These are phyloP conservation scores for Steromphala cineraria DNA, from an alignment of 2,888 invertebrate species.

Conservation along the genomic window DNA sequence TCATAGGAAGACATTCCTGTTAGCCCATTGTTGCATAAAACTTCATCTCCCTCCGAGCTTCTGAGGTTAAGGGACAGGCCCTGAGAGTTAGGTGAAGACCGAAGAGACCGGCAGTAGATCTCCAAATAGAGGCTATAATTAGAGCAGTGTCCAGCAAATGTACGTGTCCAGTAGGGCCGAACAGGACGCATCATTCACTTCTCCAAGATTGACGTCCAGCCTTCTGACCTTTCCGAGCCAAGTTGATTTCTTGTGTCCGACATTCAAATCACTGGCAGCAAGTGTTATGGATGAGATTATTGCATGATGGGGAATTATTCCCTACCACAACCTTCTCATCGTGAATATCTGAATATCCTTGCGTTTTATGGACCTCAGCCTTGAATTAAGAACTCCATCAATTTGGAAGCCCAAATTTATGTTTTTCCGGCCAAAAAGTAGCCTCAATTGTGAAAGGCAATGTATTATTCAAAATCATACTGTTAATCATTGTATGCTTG, in stretches of 20 bases:
- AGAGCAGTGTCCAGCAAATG: no score
- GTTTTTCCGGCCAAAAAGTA: background rate
- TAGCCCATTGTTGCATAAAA: no score
- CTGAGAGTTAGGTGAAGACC: no score
- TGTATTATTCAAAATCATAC: background rate
- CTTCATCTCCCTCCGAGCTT: no score
- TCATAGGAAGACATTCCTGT: no score
- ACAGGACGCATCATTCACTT: no score
- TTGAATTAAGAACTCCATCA: background rate
- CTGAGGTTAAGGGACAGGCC: no score
- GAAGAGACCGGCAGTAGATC: no score
- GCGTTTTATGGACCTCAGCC: background rate
- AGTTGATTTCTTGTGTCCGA: background rate
- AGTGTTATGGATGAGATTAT: background rate
- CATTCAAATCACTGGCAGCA: background rate
- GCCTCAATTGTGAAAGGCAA: background rate
- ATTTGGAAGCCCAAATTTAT: background rate
- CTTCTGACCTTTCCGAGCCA: no score
- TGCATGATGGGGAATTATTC: slow-evolving; percentile 4
- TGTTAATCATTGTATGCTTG: background rate
- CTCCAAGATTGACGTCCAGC: no score
- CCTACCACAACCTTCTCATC: background rate
- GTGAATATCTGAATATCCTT: slow-evolving; percentile 16
- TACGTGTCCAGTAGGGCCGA: no score
- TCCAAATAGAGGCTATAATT: no score